Percentiles rank a stretch among this genome's conserved stretches.
Evolutionary conservation across 1,140 invertebrate genomes (phyloP).

Genomic region (Bilobella aurantiaca): DNA sequence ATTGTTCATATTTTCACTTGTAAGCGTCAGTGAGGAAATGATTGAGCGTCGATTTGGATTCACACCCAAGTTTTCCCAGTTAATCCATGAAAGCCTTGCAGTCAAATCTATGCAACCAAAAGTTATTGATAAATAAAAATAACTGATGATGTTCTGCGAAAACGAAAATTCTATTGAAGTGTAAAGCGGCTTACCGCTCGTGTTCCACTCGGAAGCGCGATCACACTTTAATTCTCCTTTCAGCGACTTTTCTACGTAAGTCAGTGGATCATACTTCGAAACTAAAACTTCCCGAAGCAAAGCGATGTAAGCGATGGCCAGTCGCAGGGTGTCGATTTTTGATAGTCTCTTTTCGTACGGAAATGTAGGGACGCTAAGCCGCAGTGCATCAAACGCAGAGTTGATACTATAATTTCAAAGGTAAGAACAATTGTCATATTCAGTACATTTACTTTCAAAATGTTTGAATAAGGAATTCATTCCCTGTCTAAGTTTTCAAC

Average conservation of each 20-base stretch:
- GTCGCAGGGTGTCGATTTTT: constrained; percentile 88
- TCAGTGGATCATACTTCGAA: constrained; percentile 81
- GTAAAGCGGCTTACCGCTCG: constrained; percentile 70
- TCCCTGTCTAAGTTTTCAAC: too few species aligned
- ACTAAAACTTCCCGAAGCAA: constrained; percentile 78
- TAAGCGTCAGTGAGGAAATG: constrained; percentile 54
- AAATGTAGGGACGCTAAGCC: constrained; percentile 93
- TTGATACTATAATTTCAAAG: constrained; percentile 67
- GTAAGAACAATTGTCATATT: background rate
- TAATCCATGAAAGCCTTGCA: constrained; percentile 93
- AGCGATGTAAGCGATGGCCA: constrained; percentile 94
- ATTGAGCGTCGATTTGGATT: constrained; percentile 72
- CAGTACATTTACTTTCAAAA: constrained; percentile 1
- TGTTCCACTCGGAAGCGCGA: constrained; percentile 84
- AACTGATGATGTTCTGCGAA: background rate
- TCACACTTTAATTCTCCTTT: constrained; percentile 71
- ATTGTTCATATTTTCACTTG: constrained; percentile 8
- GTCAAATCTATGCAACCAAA: constrained; percentile 69
- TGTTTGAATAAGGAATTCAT: background rate
- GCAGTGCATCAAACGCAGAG: constrained; percentile 91
- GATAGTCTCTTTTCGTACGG: constrained; percentile 95
- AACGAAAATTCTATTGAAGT: background rate
- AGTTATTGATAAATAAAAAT: background rate
- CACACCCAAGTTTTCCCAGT: constrained; percentile 95
- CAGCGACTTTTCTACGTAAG: constrained; percentile 84